Base-by-base conservation (phyloP, 1,140 invertebrate species). In the Condylostylus longicornis region DNA sequence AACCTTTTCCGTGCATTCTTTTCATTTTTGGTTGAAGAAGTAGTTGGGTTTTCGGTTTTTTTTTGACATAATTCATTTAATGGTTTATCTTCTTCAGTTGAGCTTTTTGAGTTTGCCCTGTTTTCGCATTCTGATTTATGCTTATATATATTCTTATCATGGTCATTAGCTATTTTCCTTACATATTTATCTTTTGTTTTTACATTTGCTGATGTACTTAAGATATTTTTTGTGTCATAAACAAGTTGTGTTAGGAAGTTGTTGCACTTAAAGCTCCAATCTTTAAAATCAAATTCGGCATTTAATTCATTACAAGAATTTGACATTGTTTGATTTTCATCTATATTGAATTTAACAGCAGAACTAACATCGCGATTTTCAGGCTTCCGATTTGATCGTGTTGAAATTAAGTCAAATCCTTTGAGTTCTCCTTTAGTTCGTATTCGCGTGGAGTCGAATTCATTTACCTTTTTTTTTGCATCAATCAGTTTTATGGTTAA, bases 361-460 rank as follows among this genome's bases (percentile, higher is more conserved):
- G 21, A 8, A 14, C 13, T 25, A 14, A 2, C 9, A 21, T 18
- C 13, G 40, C 1, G 36, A 15, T 21, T 21, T 27, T 22, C 25
- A 14, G 2, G 25, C 10, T 15, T 27, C 21, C n/a, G 6, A 13
- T 12, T 33, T 14, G 23, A 37, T 7, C 40, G 18, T 23, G 35
- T 35, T 38, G 35, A 28, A 35, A 30, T 41, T n/a, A 58, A 58
- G 0, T 51, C 57, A 13, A 58, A 73, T 51, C 79, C 79, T 61
- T 84, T 86, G 14, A 83, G 58, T 62, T 86, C 82, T 3, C 77
- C 82, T 62, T 84, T 84, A 3, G 82, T 86, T 33, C 80, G 65
- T 44, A 84, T 83, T 47, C 82, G 69, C 9, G 80, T 76, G 8
- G 75, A n/a, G n/a, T n/a, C n/a, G n/a, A n/a, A n/a, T n/a, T n/a